Base-by-base conservation (phyloP, 92 coral and sea anemone genomes). In the Porites evermanni region DNA sequence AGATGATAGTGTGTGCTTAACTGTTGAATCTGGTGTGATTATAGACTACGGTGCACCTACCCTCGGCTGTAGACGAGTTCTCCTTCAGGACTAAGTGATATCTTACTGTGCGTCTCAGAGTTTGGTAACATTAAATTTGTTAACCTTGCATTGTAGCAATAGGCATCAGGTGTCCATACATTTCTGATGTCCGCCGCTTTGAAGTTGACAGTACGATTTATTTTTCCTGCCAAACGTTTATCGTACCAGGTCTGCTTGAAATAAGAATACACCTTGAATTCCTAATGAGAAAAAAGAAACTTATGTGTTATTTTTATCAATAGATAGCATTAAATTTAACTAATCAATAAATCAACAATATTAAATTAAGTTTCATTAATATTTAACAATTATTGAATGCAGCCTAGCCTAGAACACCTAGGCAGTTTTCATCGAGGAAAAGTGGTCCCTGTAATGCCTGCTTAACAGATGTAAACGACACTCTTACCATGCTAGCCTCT, bases 111-210 rank as follows among this genome's bases (percentile, higher is more conserved):
- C 11, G 89, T 77, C 10, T 94, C 94, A 9, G 78, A 70, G 51
- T 88, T 87, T 1, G 96, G 82, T 51, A 91, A 74, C 84, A 86
- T 94, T 6, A 94, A 80, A 29, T 87, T 91, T 18, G 95, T 84
- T 52, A 88, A 78, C 14, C 95, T 83, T 6, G 98, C 98, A 59
- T 94, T 94, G 60, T 90, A 88, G 51, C 98, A 94, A 77, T 79
- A 94, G 2, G 98, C 88, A 52, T 94, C 98, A 7, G 98, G 98
- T 26, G 83, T 90, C 98, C 98, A 94, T 2, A 94, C 23, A 19
- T 68, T 54, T 23, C 64, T 78, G 61, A 94, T 92, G 64, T 92
- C 95, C 1, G 81, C 78, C 20, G 95, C 98, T 53, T 89, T 92
- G 6, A 94, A 47, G 13, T 83, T 84, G n/a, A 91, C 54, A 16